A percentile compares a stretch with the other conserved stretches of the same genome.
Evolutionary conservation across 1,140 invertebrate species (phyloP).

Genomic region (Arctopsyche grandis): DNA sequence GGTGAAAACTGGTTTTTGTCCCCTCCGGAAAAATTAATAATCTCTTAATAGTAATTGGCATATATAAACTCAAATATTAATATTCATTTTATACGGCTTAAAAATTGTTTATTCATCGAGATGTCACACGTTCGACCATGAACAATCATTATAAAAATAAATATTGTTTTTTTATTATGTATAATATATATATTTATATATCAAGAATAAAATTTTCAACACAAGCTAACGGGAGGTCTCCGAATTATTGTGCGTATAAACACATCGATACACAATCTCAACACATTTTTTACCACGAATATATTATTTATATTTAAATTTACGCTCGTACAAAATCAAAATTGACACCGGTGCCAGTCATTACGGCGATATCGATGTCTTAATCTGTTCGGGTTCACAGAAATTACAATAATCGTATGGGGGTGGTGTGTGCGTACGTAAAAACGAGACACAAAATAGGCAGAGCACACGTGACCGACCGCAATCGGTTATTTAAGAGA

Average conservation of each 20-base stretch:
- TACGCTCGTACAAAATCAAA: background rate
- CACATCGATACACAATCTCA: background rate
- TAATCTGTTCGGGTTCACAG: constrained; percentile 2
- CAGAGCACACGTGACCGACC: constrained; percentile 51
- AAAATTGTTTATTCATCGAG: constrained; percentile 36
- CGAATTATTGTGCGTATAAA: constrained; percentile 7
- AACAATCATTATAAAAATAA: constrained; percentile 1
- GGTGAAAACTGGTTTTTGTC: constrained; percentile 34
- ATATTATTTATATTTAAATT: background rate
- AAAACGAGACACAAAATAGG: constrained; percentile 43
- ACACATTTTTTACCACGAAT: background rate
- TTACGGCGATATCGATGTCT: constrained; percentile 9
- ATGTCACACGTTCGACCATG: constrained; percentile 38
- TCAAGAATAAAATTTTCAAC: background rate
- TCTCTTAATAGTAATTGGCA: constrained; percentile 28
- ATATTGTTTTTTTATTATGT: background rate
- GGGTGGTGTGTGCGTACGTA: constrained; percentile 2
- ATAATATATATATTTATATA: background rate
- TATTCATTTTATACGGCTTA: constrained; percentile 31
- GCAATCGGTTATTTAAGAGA: constrained; percentile 49
- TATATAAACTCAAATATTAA: constrained; percentile 35
- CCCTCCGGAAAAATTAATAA: constrained; percentile 34
- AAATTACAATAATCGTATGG: constrained; percentile 22
- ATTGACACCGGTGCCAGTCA: background rate
- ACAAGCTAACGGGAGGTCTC: constrained; percentile 21